A percentile compares a stretch with the other conserved stretches of the same genome.
Conservation (phyloP, 2,888 invertebrate genomes). For the Lampropteryx suffumata region DNA sequence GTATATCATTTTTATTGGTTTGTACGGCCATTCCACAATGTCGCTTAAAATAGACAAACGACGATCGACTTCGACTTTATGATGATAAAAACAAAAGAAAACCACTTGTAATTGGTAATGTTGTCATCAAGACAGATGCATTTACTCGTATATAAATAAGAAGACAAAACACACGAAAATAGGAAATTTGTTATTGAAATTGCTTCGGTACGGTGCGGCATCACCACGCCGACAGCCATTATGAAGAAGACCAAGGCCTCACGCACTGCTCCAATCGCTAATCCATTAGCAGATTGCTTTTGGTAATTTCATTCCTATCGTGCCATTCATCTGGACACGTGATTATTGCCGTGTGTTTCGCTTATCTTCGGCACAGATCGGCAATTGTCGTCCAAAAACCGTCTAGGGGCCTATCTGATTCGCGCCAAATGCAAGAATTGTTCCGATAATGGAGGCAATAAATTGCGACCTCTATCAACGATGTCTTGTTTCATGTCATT, state of each 20-base stretch:
- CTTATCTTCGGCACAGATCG: slow-evolving; percentile 55
- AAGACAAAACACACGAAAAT: too few relatives aligned
- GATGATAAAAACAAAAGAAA: too few relatives aligned
- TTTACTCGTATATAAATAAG: too few relatives aligned
- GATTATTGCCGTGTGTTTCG: slow-evolving; percentile 55
- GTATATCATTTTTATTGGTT: too few relatives aligned
- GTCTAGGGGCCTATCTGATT: slow-evolving; percentile 45
- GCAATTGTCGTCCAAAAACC: slow-evolving; percentile 48
- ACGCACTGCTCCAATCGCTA: slow-evolving; percentile 7
- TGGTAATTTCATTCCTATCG: slow-evolving; percentile 36
- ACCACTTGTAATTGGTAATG: too few relatives aligned
- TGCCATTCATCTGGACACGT: slow-evolving; percentile 34
- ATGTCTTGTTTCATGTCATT: slow-evolving; percentile 45
- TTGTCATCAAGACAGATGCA: too few relatives aligned
- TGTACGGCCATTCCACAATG: too few relatives aligned
- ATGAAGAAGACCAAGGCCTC: neutral
- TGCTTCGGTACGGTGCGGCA: too few relatives aligned
- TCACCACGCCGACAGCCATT: neutral
- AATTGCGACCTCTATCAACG: slow-evolving; percentile 54
- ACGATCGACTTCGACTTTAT: too few relatives aligned
- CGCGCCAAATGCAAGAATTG: slow-evolving; percentile 60
- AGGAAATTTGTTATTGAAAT: too few relatives aligned
- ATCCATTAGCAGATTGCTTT: slow-evolving; percentile 38
- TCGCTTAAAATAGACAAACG: too few relatives aligned
- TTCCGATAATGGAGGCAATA: slow-evolving; percentile 57